Conservation (phyloP, 2,888 invertebrate species). For the Ennomos erosarius region DNA sequence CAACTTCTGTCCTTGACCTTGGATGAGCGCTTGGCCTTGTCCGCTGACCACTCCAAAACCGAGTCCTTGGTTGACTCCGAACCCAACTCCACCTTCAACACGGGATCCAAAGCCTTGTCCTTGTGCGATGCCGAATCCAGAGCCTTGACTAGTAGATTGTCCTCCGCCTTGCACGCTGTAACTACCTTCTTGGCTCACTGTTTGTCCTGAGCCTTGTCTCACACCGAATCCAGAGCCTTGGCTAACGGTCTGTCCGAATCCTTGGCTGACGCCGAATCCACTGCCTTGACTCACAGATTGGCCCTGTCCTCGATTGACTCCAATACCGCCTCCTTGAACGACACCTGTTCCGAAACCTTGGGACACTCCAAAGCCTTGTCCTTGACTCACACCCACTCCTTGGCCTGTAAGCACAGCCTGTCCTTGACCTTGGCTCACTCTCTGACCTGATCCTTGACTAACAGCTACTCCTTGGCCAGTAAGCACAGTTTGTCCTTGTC, state of each 20-base stretch:
- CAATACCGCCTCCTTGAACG: conserved; percentile 25
- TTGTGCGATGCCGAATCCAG: conserved; percentile 29
- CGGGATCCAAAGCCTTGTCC: conserved; percentile 31
- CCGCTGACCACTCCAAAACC: conserved; percentile 38
- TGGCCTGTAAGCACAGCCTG: conserved; percentile 10
- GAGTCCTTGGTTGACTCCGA: conserved; percentile 28
- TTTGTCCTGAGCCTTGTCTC: conserved; percentile 24
- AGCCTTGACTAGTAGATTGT: too few species aligned
- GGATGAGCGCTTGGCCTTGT: conserved; percentile 36
- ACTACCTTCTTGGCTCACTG: too few species aligned
- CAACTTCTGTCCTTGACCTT: conserved; percentile 40
- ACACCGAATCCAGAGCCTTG: conserved; percentile 25
- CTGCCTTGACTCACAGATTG: conserved; percentile 33
- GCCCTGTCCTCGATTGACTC: conserved; percentile 38
- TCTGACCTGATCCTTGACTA: conserved; percentile 41
- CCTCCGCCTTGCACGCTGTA: too few species aligned
- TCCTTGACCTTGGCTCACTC: conserved; percentile 23
- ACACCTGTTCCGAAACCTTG: conserved; percentile 36
- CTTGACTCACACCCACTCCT: conserved; percentile 28
- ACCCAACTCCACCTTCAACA: conserved; percentile 21
- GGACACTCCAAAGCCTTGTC: conserved; percentile 30
- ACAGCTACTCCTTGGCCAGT: conserved; percentile 19
- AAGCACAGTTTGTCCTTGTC: conserved; percentile 9
- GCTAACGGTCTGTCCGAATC: conserved; percentile 26
- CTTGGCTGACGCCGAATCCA: conserved; percentile 21